Evolutionary conservation across 2,888 invertebrate genomes (phyloP), one percentile per base, ranked within the genome.

Genomic region (Troides aeacus): DNA sequence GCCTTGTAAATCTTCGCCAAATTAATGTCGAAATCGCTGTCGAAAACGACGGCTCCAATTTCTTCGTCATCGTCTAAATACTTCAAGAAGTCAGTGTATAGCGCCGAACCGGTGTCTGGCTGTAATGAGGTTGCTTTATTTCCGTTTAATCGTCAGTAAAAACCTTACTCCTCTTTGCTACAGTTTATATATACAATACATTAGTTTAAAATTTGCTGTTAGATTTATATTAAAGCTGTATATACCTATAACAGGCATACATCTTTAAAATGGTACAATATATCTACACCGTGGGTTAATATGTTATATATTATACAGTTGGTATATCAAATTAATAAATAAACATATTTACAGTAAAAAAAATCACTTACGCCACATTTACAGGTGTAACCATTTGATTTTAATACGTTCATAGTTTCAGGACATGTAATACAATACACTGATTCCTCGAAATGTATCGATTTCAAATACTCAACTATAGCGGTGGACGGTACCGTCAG

Each of bases 31-130:
- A 90, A 82, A 74, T 94, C 93, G 60, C 93, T 87, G 77, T 94
- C 94, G 24, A 93, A 81, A 1, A 94, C 87, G n/a, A 94, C 94
- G 0, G 94, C 94, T 21, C 94, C 94, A 0, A 94, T 85, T 36
- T 90, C 88, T 2, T 81, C 80, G 69, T 93, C 89, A 59, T 92
- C 91, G 56, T 75, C 72, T 7, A 88, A 70, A 70, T 82, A 91
- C 66, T 87, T 72, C 0, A 78, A n/a, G 66, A 80, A 88, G 0
- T 86, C 83, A 18, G 72, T 73, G 61, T 86, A 86, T 59, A 76
- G 72, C 0, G 84, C 84, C 18, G 77, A 46, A 1, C 80, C 81
- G 2, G 79, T 56, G 6, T 87, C 83, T 57, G 92, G 92, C 92
- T 92, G 39, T 39, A 39, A 39, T 39, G 8, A 39, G 10, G 30